Conservation (phyloP, 2,797 vertebrate species). For the Threskiornis aethiopicus region DNA sequence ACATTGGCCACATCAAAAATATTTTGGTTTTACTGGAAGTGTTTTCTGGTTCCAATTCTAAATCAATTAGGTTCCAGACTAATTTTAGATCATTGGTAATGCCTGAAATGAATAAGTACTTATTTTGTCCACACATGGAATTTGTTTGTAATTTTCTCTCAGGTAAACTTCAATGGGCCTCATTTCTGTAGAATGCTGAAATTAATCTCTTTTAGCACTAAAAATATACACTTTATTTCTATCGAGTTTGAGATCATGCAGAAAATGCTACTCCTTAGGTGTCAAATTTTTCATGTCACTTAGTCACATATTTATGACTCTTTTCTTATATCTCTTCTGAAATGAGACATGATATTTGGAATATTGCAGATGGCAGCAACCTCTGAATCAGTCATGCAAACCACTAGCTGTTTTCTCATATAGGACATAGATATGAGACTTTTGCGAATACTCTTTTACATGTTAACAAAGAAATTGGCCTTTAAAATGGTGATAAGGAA, state of each 20-base stretch:
- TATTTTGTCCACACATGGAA: background rate
- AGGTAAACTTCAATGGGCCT: background rate
- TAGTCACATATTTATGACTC: constrained; percentile 46
- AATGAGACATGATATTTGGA: constrained; percentile 35
- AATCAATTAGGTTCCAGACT: background rate
- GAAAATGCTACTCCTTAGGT: constrained; percentile 14
- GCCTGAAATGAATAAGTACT: background rate
- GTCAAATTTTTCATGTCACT: background rate
- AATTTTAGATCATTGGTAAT: background rate
- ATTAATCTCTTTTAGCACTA: background rate
- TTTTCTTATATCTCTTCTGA: background rate
- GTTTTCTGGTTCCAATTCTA: background rate
- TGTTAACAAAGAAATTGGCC: constrained; percentile 25
- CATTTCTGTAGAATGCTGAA: background rate
- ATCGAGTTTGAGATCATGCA: background rate
- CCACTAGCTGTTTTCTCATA: constrained; percentile 1
- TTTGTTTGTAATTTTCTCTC: background rate
- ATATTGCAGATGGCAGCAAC: constrained; percentile 34
- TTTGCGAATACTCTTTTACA: constrained; percentile 14
- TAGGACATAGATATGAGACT: background rate
- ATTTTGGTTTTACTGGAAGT: background rate
- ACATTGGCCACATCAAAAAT: background rate
- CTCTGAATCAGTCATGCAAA: constrained; percentile 37
- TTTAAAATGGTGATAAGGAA: constrained; percentile 32
- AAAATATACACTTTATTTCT: constrained; percentile 3